phyloP scores from a whole-genome alignment of 2,797 vertebrate genomes.

The Sparus aurata region DNA sequence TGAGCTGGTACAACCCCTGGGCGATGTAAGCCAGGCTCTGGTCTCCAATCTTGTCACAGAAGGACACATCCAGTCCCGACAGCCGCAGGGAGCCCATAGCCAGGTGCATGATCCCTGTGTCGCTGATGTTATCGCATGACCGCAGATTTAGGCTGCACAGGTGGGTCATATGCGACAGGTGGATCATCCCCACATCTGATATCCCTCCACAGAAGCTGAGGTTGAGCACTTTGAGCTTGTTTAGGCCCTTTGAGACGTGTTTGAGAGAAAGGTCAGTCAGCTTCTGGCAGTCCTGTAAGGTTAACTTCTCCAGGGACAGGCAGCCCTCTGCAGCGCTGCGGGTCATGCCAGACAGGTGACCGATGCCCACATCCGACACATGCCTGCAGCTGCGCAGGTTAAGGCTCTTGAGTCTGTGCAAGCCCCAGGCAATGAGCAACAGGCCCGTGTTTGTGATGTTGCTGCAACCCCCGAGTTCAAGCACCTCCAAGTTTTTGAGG shows the following conservation, averaged over 20 bases:
- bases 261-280: conserved; percentile 96
- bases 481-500: conserved; percentile 96
- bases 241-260: conserved; percentile 95
- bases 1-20: conserved; percentile 95
- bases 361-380: conserved; percentile 97
- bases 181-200: conserved; percentile 96
- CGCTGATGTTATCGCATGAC: conserved; percentile 98
- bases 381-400: conserved; percentile 97
- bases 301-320: conserved; percentile 95
- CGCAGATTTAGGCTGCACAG: conserved; percentile 96
- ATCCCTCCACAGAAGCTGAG: conserved; percentile 99
- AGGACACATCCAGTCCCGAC: conserved; percentile 95
- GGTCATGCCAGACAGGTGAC: conserved; percentile 97
- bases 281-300: conserved; percentile 98
- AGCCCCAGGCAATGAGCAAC: conserved; percentile 96
- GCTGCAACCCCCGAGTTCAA: conserved; percentile 98
- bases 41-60: conserved; percentile 98
- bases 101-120: conserved; percentile 98
- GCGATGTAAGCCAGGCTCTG: conserved; percentile 98
- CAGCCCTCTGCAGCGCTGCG: conserved; percentile 97
- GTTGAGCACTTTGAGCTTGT: conserved; percentile 94
- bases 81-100: conserved; percentile 96
- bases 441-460: conserved; percentile 98
- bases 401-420: conserved; percentile 97
- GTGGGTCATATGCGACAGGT: conserved; percentile 97